Percentiles rank a stretch among this genome's conserved stretches.
These are phyloP conservation scores for Drosophila macrospina DNA, from an alignment of 2,888 invertebrate species.

Conservation along the genomic window DNA sequence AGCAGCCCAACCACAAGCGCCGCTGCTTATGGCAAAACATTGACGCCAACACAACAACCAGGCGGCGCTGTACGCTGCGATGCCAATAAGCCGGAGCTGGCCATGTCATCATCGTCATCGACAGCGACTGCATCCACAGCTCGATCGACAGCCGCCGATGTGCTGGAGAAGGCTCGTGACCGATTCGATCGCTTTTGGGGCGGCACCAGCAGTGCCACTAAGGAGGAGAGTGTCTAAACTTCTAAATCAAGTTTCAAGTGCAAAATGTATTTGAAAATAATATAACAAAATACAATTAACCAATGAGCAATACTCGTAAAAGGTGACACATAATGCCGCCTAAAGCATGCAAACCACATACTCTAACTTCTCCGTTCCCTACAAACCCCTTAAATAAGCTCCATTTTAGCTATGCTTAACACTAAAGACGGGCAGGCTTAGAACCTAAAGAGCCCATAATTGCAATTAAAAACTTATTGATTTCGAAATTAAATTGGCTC, in stretches of 20 bases:
- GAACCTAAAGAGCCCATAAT: constrained; percentile 2
- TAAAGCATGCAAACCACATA: constrained; percentile 42
- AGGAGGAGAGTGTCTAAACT: constrained; percentile 87
- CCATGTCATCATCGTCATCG: constrained; percentile 65
- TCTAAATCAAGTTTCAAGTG: constrained; percentile 43
- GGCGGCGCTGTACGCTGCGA: constrained; percentile 70
- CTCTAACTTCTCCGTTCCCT: constrained; percentile 3
- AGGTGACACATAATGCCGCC: constrained; percentile 37
- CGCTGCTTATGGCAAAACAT: constrained; percentile 68
- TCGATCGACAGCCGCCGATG: constrained; percentile 88
- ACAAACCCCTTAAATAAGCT: constrained; percentile 22
- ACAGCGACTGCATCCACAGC: constrained; percentile 79
- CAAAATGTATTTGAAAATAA: constrained; percentile 57
- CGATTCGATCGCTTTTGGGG: constrained; percentile 95
- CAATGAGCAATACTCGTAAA: constrained; percentile 35
- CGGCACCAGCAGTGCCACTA: constrained; percentile 85
- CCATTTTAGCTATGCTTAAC: constrained; percentile 40
- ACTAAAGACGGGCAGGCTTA: not conserved
- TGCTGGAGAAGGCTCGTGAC: constrained; percentile 92
- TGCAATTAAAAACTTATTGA: not conserved
- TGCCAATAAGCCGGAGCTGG: constrained; percentile 48
- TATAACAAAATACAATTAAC: constrained; percentile 34
- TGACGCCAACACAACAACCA: constrained; percentile 68
- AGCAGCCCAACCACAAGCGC: constrained; percentile 74
- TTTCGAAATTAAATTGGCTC: constrained; percentile 11